Evolutionary conservation across 2,113 vertebrate genomes (phyloP).

Genomic region (Pyrgilauda ruficollis): DNA sequence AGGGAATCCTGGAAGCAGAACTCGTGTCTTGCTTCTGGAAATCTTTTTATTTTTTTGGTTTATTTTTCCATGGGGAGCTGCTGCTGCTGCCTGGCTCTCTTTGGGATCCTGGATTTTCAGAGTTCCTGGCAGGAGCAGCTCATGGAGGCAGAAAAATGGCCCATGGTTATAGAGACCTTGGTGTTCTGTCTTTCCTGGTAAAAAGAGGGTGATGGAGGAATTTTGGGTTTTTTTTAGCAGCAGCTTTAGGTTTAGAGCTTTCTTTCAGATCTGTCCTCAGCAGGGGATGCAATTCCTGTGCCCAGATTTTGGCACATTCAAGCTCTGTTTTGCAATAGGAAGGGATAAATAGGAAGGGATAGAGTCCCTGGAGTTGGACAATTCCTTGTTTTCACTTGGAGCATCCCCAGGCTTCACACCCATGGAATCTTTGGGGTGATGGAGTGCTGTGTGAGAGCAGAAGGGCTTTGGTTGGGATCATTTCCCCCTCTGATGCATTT

Average conservation of each 20-base stretch:
- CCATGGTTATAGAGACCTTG: accelerated
- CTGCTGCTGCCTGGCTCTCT: not conserved
- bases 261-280: not conserved
- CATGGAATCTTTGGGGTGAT: accelerated
- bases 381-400: not conserved
- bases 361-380: not conserved
- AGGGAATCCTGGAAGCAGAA: not conserved
- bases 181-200: not conserved
- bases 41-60: not conserved
- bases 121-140: not conserved
- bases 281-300: not conserved
- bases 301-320: not conserved
- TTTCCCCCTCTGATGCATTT: not conserved
- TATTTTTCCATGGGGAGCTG: not conserved
- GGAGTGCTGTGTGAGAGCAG: not conserved
- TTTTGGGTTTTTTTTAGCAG: not conserved
- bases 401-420: not conserved
- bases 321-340: not conserved
- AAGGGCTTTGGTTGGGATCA: not conserved
- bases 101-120: not conserved
- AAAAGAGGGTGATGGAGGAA: not conserved
- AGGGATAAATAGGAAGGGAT: not conserved
- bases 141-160: accelerated
- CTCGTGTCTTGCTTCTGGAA: not conserved
- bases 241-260: not conserved